phyloP scores from a whole-genome alignment of 2,113 vertebrate genomes.

The Acinonyx jubatus region DNA sequence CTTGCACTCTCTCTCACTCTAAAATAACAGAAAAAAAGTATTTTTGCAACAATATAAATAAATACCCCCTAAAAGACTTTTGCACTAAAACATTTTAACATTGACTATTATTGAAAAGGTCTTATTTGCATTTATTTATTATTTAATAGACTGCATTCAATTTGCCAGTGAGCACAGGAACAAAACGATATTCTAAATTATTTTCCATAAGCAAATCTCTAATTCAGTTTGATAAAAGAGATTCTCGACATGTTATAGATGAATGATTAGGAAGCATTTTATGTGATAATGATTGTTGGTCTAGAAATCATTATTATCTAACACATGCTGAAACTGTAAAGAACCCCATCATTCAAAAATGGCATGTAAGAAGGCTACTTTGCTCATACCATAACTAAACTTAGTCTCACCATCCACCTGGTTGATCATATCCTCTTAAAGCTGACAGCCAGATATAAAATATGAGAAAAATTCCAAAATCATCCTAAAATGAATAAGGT shows the following conservation, averaged over 20 bases:
- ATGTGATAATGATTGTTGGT: background rate
- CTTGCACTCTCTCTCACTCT: too few relatives aligned
- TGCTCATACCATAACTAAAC: background rate
- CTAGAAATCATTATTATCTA: constrained; percentile 14
- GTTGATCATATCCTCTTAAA: constrained; percentile 5
- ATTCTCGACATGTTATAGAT: background rate
- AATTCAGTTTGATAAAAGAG: background rate
- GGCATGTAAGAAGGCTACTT: background rate
- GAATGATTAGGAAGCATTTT: constrained; percentile 1
- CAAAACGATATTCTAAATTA: constrained; percentile 24
- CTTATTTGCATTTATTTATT: background rate
- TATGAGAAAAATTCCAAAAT: constrained; percentile 50
- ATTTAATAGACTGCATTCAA: constrained; percentile 9
- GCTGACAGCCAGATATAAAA: constrained; percentile 31
- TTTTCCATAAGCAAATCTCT: background rate
- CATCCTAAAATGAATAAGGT: background rate
- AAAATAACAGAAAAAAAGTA: background rate
- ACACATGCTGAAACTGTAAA: background rate
- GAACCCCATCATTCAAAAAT: background rate
- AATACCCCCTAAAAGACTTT: background rate
- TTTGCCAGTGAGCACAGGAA: background rate
- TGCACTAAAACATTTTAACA: background rate
- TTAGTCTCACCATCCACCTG: constrained; percentile 8
- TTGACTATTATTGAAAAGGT: background rate
- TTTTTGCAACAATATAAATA: background rate